phyloP scores from a whole-genome alignment of 2,797 vertebrate genomes.

The Fistularia tabacaria region DNA sequence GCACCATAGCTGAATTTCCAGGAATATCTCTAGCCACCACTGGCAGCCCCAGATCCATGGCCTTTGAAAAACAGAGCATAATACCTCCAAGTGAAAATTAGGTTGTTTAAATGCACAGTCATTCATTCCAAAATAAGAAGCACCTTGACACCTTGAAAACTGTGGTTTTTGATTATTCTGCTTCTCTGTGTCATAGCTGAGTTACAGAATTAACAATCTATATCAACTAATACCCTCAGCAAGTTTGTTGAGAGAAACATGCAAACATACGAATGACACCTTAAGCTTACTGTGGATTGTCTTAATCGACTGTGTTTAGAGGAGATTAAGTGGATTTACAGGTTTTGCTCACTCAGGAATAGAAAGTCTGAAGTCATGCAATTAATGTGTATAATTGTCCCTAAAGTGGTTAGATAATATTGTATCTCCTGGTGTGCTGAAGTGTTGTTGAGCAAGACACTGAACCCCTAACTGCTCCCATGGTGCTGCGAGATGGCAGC shows the following conservation, averaged over 20 bases:
- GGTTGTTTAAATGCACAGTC: not conserved
- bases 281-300: constrained; percentile 63
- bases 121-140: too few species aligned
- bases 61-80: constrained; percentile 71
- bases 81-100: not conserved
- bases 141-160: constrained; percentile 3
- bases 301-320: constrained; percentile 65
- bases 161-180: constrained; percentile 2
- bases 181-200: constrained; percentile 20
- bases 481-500: too few species aligned
- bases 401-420: constrained; percentile 52
- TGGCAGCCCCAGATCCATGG: constrained; percentile 87
- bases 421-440: too few species aligned
- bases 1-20: constrained; percentile 86
- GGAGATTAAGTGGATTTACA: constrained; percentile 70
- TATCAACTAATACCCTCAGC: constrained; percentile 40
- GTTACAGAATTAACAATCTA: constrained; percentile 40
- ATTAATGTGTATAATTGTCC: constrained; percentile 55
- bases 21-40: constrained; percentile 91
- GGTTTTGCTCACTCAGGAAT: constrained; percentile 49
- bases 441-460: constrained; percentile 16
- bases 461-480: too few species aligned
- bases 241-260: constrained; percentile 54
- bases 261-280: constrained; percentile 58
- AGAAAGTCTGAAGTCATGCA: constrained; percentile 47